phyloP scores from a whole-genome alignment of 2,797 vertebrate species.

The Hemibagrus guttatus region DNA sequence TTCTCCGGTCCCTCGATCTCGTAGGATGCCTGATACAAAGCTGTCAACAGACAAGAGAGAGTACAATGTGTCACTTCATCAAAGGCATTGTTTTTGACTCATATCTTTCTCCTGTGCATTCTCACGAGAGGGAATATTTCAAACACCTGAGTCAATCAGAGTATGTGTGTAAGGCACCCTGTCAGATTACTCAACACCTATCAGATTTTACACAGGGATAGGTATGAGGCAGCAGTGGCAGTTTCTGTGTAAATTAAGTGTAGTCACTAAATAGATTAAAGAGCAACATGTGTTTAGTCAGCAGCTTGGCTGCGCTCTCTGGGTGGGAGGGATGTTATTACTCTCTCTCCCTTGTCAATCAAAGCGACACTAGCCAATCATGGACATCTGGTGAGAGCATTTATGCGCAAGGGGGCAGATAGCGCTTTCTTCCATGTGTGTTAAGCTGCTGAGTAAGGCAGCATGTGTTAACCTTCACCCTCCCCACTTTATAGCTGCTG shows the following conservation, averaged over 20 bases:
- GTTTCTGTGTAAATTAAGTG: neutral
- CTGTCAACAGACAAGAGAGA: slow-evolving; percentile 68
- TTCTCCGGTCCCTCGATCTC: slow-evolving; percentile 95
- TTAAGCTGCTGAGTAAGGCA: neutral
- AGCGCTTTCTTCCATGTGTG: neutral
- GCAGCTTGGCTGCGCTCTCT: neutral
- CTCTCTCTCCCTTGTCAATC: neutral
- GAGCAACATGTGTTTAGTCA: slow-evolving; percentile 16
- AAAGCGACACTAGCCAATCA: neutral
- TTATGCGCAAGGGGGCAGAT: neutral
- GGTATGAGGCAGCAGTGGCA: neutral
- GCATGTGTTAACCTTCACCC: neutral
- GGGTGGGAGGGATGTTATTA: neutral
- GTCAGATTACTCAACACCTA: slow-evolving; percentile 26
- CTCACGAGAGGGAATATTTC: slow-evolving; percentile 29
- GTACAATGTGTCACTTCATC: slow-evolving; percentile 21
- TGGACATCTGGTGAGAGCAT: neutral
- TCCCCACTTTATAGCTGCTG: neutral
- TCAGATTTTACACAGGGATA: slow-evolving; percentile 12
- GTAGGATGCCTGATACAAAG: slow-evolving; percentile 90
- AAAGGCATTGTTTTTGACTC: slow-evolving; percentile 33
- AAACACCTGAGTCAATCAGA: slow-evolving; percentile 38
- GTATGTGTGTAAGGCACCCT: neutral
- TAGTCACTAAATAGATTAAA: neutral
- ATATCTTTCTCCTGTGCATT: slow-evolving; percentile 19